These are phyloP conservation scores for Nothoprocta perdicaria DNA, from an alignment of 2,113 vertebrate species.

Conservation along the genomic window DNA sequence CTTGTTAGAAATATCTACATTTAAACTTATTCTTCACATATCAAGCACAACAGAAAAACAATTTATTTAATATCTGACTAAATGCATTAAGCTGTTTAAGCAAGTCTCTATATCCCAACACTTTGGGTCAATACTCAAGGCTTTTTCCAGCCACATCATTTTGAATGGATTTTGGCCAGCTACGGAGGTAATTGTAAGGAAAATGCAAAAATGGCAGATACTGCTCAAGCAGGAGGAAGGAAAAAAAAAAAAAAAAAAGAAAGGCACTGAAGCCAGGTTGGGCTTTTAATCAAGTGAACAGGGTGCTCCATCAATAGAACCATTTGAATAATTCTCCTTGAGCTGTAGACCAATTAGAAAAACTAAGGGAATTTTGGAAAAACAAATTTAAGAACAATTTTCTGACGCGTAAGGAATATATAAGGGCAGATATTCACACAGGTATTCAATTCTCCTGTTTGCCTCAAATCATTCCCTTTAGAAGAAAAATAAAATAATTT, in stretches of 20 bases:
- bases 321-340: slow-evolving; percentile 58
- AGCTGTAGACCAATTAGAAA: slow-evolving; percentile 46
- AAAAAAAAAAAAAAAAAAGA: background rate
- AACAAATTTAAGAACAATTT: background rate
- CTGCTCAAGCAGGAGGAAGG: background rate
- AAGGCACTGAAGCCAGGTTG: slow-evolving; percentile 43
- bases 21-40: background rate
- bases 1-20: background rate
- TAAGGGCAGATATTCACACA: background rate
- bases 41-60: background rate
- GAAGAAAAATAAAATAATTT: slow-evolving; percentile 4
- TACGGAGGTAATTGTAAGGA: slow-evolving; percentile 58
- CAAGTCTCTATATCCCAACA: background rate
- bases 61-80: background rate
- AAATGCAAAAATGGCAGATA: slow-evolving; percentile 66
- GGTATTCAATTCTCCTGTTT: background rate
- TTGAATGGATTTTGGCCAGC: slow-evolving; percentile 47
- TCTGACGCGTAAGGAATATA: background rate
- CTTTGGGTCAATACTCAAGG: background rate
- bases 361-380: slow-evolving; percentile 50
- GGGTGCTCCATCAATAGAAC: slow-evolving; percentile 48
- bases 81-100: background rate
- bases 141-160: slow-evolving; percentile 29
- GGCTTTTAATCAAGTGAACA: slow-evolving; percentile 68
- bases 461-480: background rate